phyloP scores from a whole-genome alignment of 2,888 invertebrate genomes.

The Notodonta ziczac region DNA sequence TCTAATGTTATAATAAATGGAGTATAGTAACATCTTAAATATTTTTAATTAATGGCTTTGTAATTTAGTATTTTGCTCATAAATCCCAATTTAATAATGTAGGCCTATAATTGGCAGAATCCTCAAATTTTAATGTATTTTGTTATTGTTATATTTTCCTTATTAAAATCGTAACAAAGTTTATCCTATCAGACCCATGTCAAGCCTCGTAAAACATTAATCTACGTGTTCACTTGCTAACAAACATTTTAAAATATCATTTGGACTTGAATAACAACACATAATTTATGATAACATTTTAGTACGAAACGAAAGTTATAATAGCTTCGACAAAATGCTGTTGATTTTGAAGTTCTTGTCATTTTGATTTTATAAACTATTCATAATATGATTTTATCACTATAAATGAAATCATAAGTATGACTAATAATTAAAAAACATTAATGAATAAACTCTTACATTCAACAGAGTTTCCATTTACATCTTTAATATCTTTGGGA shows the following conservation, averaged over 20 bases:
- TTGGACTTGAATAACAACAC: background rate
- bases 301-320: background rate
- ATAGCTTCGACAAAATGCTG: too few species aligned
- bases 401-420: too few species aligned
- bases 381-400: too few species aligned
- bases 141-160: slow-evolving; percentile 10
- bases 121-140: slow-evolving; percentile 10
- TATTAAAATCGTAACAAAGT: slow-evolving; percentile 26
- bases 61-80: too few species aligned
- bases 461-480: slow-evolving; percentile 19
- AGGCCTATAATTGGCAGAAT: background rate
- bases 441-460: background rate
- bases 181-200: slow-evolving; percentile 36
- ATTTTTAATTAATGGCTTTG: too few species aligned
- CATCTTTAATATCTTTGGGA: slow-evolving; percentile 39
- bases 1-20: too few species aligned
- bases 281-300: background rate
- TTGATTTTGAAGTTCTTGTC: too few species aligned
- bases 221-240: slow-evolving; percentile 20
- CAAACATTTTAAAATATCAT: slow-evolving; percentile 14
- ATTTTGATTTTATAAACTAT: too few species aligned
- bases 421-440: background rate
- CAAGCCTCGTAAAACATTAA: slow-evolving; percentile 24
- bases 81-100: background rate
- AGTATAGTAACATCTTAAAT: too few species aligned